Conservation (phyloP, 2,888 invertebrate genomes). For the Cabera pusaria region DNA sequence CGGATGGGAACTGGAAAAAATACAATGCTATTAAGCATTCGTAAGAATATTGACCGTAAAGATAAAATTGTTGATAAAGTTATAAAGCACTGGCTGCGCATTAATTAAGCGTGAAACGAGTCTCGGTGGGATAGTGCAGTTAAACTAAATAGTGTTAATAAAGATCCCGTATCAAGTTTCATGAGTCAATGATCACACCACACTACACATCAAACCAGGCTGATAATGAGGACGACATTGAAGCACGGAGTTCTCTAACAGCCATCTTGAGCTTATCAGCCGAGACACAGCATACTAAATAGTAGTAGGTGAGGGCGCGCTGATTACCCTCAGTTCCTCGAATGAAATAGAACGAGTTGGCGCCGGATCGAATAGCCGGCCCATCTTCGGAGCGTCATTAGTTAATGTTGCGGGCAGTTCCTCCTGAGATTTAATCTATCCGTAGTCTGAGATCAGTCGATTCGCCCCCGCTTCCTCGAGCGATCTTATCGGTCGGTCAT, state of each 20-base stretch:
- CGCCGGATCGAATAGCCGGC: constrained; percentile 50
- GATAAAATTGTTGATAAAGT: too few relatives aligned
- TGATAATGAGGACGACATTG: constrained; percentile 34
- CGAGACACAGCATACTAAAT: too few relatives aligned
- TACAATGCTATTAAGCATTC: too few relatives aligned
- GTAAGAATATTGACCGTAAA: too few relatives aligned
- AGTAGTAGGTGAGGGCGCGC: too few relatives aligned
- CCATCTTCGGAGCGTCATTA: constrained; percentile 66
- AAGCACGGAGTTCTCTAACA: constrained; percentile 37
- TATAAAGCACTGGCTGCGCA: too few relatives aligned
- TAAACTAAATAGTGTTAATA: constrained; percentile 17
- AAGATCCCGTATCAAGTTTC: constrained; percentile 17
- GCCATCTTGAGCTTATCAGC: constrained; percentile 33
- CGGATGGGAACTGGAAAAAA: too few relatives aligned
- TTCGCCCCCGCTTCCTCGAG: constrained; percentile 49
- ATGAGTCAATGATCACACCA: constrained; percentile 26
- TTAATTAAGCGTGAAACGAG: background rate
- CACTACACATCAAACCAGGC: constrained; percentile 34
- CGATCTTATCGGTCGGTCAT: constrained; percentile 56
- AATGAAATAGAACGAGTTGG: constrained; percentile 57
- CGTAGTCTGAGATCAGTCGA: constrained; percentile 57
- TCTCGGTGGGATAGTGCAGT: constrained; percentile 2
- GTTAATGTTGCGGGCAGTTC: constrained; percentile 73
- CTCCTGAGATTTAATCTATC: constrained; percentile 62
- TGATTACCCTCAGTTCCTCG: constrained; percentile 52